Evolutionary conservation across 2,888 invertebrate genomes (phyloP).

Genomic region (Hermodice carunculata): DNA sequence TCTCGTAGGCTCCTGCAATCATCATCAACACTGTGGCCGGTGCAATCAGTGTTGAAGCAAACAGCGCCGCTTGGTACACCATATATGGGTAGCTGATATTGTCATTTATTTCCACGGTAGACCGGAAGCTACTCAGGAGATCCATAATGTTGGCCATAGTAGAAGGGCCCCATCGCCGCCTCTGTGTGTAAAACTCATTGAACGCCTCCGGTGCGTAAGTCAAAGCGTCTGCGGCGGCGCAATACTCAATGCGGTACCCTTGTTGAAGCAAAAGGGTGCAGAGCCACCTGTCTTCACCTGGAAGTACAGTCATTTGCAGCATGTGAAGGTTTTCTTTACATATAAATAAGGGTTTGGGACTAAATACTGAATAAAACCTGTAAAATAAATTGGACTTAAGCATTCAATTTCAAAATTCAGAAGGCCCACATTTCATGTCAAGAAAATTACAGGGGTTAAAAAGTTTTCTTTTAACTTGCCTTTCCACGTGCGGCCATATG

Average conservation of each 20-base stretch:
- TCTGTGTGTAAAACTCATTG: slow-evolving; percentile 88
- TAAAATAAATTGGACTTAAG: too few relatives aligned
- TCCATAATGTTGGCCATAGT: slow-evolving; percentile 99
- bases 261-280: slow-evolving; percentile 95
- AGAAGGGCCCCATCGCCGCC: slow-evolving; percentile 98
- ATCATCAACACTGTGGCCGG: slow-evolving; percentile 43
- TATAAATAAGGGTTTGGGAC: too few relatives aligned
- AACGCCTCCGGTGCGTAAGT: slow-evolving; percentile 91
- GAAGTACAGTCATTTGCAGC: slow-evolving; percentile 1
- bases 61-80: slow-evolving; percentile 48
- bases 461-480: too few relatives aligned
- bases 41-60: slow-evolving; percentile 46
- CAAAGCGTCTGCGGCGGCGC: slow-evolving; percentile 98
- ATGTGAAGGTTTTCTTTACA: too few relatives aligned
- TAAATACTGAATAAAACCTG: too few relatives aligned
- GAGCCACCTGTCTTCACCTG: slow-evolving; percentile 97
- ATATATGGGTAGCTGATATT: slow-evolving; percentile 55
- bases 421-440: too few relatives aligned
- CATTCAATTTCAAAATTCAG: too few relatives aligned
- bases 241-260: slow-evolving; percentile 96
- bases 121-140: slow-evolving; percentile 70
- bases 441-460: too few relatives aligned
- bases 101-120: slow-evolving; percentile 48
- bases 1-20: slow-evolving; percentile 39
- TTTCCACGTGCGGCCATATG: too few relatives aligned